Conservation (phyloP, 2,888 invertebrate species). For the Lepas anatifera region DNA sequence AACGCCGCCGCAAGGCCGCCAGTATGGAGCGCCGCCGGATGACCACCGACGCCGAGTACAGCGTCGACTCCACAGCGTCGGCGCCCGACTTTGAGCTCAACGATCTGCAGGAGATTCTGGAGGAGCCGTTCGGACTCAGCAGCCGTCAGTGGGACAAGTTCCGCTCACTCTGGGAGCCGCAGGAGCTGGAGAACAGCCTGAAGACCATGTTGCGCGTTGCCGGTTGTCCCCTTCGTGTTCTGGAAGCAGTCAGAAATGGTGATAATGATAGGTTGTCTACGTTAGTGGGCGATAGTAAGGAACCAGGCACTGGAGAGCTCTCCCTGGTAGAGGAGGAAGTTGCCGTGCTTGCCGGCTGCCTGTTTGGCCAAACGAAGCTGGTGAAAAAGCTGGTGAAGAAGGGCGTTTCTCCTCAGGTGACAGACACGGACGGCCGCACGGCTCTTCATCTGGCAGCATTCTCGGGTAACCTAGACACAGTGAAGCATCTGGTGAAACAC, state of each 20-base stretch:
- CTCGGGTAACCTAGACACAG: constrained; percentile 56
- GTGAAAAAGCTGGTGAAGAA: constrained; percentile 16
- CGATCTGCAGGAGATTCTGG: not conserved
- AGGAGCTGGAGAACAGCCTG: constrained; percentile 1
- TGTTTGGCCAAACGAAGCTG: constrained; percentile 20
- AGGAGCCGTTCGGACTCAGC: not conserved
- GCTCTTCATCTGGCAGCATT: constrained; percentile 69
- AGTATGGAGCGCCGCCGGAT: not conserved
- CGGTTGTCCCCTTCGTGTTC: not conserved
- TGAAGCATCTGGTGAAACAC: constrained; percentile 43
- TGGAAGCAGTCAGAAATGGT: constrained; percentile 19
- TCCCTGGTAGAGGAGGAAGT: constrained; percentile 20
- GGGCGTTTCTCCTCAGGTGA: constrained; percentile 48
- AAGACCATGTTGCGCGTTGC: not conserved
- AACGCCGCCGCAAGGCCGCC: not conserved
- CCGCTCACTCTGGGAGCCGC: not conserved
- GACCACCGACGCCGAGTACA: not conserved
- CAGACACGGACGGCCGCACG: constrained; percentile 57
- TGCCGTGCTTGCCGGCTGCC: constrained; percentile 22
- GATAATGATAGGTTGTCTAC: constrained; percentile 19
- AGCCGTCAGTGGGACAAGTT: not conserved
- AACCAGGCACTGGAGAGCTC: constrained; percentile 17
- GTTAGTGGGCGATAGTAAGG: constrained; percentile 13
- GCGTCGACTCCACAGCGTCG: not conserved
- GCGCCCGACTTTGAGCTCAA: not conserved